phyloP scores from a whole-genome alignment of 2,797 vertebrate genomes.

The Pagetopsis macropterus region DNA sequence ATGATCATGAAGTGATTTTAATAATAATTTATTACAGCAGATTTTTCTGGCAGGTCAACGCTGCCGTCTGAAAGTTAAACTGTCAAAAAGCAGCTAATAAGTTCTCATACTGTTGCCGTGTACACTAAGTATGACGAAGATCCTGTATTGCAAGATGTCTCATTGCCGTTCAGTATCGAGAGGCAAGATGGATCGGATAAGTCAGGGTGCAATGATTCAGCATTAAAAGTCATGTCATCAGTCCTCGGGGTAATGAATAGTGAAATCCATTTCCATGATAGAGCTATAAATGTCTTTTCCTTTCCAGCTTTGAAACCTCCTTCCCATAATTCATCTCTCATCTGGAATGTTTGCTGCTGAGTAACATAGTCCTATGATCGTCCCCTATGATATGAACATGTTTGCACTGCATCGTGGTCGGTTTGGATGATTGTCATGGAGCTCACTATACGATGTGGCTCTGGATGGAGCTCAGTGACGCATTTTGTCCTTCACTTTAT shows the following conservation, averaged over 20 bases:
- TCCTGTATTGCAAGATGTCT: constrained; percentile 16
- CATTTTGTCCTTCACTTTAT: not conserved
- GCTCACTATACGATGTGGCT: constrained; percentile 1
- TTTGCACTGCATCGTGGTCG: constrained; percentile 13
- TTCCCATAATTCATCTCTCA: constrained; percentile 72
- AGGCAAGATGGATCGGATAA: constrained; percentile 58
- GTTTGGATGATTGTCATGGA: constrained; percentile 11
- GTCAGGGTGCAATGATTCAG: constrained; percentile 75
- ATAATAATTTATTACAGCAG: not conserved
- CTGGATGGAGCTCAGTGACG: not conserved
- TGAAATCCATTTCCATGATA: constrained; percentile 86
- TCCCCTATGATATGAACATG: constrained; percentile 26
- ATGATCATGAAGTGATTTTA: not conserved
- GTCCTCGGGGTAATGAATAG: constrained; percentile 83
- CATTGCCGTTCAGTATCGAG: constrained; percentile 28
- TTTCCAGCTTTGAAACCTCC: constrained; percentile 74
- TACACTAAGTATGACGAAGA: constrained; percentile 45
- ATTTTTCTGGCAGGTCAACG: not conserved
- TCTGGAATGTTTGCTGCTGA: constrained; percentile 22
- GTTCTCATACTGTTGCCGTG: constrained; percentile 17
- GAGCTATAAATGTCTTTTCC: constrained; percentile 85
- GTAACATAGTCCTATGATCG: constrained; percentile 19
- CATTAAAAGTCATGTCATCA: constrained; percentile 83
- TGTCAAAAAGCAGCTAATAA: constrained; percentile 23
- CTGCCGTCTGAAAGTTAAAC: not conserved